Evolutionary conservation across 2,797 vertebrate species (phyloP).

Genomic region (Manis javanica): DNA sequence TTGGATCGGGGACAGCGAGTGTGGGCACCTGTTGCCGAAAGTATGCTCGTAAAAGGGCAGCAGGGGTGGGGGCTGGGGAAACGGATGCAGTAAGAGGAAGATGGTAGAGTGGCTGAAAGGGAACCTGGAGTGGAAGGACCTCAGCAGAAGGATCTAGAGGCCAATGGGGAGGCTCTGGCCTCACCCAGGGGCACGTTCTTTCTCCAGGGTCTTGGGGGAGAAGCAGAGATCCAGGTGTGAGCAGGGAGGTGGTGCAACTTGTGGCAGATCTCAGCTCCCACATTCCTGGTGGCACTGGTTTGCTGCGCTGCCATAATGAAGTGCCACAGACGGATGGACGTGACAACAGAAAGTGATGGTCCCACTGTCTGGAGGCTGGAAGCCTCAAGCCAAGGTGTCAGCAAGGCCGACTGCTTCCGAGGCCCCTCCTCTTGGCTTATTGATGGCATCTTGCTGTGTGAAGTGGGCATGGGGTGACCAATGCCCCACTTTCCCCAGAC

Average conservation of each 20-base stretch:
- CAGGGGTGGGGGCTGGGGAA: fast-evolving
- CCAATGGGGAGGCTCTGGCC: not conserved
- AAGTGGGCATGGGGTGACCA: not conserved
- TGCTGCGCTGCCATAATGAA: not conserved
- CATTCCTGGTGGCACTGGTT: not conserved
- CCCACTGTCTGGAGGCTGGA: not conserved
- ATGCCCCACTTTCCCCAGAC: no score
- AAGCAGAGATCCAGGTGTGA: not conserved
- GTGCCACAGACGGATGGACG: not conserved
- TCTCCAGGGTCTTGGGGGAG: not conserved
- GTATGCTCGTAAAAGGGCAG: not conserved
- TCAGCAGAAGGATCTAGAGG: not conserved
- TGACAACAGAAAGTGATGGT: not conserved
- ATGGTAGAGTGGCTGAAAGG: not conserved
- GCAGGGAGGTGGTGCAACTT: not conserved
- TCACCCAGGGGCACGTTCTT: no score
- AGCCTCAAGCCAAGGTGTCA: not conserved
- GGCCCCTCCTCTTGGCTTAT: not conserved
- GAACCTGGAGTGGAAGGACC: no score
- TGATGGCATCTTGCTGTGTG: not conserved
- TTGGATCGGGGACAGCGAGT: not conserved
- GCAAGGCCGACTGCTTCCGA: not conserved
- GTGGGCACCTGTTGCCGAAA: not conserved
- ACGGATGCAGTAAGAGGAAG: not conserved
- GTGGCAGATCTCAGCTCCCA: not conserved